A percentile compares a stretch with the other conserved stretches of the same genome.
Conservation (phyloP, 2,888 invertebrate species). For the Camponotus fellah region DNA sequence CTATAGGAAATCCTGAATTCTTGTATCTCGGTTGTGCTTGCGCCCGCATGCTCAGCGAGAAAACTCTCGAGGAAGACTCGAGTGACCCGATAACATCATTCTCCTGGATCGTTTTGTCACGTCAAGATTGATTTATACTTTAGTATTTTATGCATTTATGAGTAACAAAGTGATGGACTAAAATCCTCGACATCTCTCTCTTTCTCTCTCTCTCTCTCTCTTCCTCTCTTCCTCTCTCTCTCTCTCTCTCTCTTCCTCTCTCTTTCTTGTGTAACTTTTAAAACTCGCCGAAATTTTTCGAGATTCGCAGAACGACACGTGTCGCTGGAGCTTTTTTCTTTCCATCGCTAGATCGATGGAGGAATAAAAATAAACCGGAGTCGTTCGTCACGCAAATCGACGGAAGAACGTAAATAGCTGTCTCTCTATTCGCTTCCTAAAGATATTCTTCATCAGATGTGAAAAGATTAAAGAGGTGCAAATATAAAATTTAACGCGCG, state of each 20-base stretch:
- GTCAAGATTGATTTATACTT: conserved; percentile 49
- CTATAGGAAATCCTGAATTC: conserved; percentile 37
- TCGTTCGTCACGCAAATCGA: not conserved
- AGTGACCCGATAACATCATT: conserved; percentile 50
- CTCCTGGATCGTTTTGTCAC: conserved; percentile 45
- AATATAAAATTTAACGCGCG: not conserved
- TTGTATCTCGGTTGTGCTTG: conserved; percentile 31
- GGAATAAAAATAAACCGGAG: not conserved
- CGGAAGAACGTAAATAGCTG: not conserved
- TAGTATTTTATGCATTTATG: conserved; percentile 43
- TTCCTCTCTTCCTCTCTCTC: too few species aligned
- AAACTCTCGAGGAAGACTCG: conserved; percentile 42
- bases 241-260: too few species aligned
- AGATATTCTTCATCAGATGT: not conserved
- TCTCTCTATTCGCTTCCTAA: not conserved
- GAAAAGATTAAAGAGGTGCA: not conserved
- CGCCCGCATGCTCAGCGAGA: conserved; percentile 39
- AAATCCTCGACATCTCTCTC: not conserved
- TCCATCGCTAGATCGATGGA: conserved; percentile 3
- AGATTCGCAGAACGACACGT: not conserved
- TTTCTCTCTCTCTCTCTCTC: not conserved
- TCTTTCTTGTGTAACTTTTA: not conserved
- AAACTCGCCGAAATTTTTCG: conserved; percentile 34
- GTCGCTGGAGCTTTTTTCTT: not conserved
- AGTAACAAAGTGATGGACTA: not conserved